phyloP scores from a whole-genome alignment of 2,888 invertebrate species.

The Scaptodrosophila latifasciaeformis region DNA sequence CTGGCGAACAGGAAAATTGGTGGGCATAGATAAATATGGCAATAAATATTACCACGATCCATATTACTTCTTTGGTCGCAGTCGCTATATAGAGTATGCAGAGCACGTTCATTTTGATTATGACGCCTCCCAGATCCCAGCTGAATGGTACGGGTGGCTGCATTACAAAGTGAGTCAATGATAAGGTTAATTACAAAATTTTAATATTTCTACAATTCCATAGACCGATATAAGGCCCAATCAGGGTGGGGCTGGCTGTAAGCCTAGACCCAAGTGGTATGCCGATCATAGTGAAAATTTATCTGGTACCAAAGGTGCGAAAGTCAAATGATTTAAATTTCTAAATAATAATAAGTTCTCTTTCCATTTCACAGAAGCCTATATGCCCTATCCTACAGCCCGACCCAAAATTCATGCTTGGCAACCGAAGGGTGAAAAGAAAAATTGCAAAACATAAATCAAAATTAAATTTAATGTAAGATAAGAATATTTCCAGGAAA shows the following conservation, averaged over 20 bases:
- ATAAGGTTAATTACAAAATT: too few species aligned
- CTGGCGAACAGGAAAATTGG: conserved; percentile 84
- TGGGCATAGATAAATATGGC: conserved; percentile 92
- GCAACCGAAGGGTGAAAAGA: conserved; percentile 76
- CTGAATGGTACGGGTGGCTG: conserved; percentile 98
- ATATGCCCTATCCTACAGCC: conserved; percentile 94
- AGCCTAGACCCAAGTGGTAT: conserved; percentile 91
- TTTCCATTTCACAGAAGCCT: conserved; percentile 77
- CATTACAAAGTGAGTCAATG: conserved; percentile 90
- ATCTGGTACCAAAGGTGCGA: conserved; percentile 81
- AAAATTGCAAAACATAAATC: conserved; percentile 17
- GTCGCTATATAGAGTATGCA: conserved; percentile 94
- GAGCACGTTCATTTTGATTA: conserved; percentile 83
- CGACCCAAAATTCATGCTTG: conserved; percentile 91
- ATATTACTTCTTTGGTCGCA: conserved; percentile 89
- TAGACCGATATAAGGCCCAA: too few species aligned
- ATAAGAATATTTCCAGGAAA: too few species aligned
- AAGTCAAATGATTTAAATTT: background rate
- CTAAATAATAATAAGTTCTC: background rate
- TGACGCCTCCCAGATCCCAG: conserved; percentile 85
- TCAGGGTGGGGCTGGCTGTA: conserved; percentile 75
- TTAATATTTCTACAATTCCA: too few species aligned
- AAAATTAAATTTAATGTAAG: too few species aligned
- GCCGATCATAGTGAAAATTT: conserved; percentile 86
- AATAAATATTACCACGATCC: conserved; percentile 95